These are phyloP conservation scores for Dolichomitus sp. DNA, from an alignment of 2,888 invertebrate genomes.

Conservation along the genomic window DNA sequence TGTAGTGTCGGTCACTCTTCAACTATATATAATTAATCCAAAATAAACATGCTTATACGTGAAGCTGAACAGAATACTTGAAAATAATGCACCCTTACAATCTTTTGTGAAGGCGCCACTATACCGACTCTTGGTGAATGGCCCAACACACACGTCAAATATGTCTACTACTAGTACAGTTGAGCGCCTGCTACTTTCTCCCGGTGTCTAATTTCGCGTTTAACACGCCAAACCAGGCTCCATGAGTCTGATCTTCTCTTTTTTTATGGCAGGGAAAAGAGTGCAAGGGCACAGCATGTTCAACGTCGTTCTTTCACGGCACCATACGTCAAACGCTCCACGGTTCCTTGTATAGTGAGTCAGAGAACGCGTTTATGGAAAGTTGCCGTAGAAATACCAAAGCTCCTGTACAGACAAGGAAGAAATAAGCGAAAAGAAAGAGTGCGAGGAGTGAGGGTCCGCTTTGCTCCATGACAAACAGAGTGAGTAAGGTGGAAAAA, in stretches of 20 bases:
- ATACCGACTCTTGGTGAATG: not conserved
- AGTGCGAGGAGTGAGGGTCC: constrained; percentile 66
- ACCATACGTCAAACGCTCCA: constrained; percentile 72
- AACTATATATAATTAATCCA: not conserved
- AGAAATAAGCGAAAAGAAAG: constrained; percentile 60
- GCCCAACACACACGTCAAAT: not conserved
- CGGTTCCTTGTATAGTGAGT: constrained; percentile 51
- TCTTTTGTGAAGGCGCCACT: constrained; percentile 3
- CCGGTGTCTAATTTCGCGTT: constrained; percentile 71
- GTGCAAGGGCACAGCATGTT: constrained; percentile 50
- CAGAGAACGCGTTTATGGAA: constrained; percentile 48
- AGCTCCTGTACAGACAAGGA: constrained; percentile 38
- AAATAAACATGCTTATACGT: not conserved
- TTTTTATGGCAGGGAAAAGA: constrained; percentile 64
- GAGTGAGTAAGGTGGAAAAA: constrained; percentile 56
- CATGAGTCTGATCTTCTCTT: constrained; percentile 42
- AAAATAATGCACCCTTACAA: not conserved
- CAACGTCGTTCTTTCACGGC: constrained; percentile 74
- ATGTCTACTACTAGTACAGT: not conserved
- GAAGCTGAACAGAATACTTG: not conserved
- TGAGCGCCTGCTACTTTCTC: constrained; percentile 8
- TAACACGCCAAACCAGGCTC: constrained; percentile 68
- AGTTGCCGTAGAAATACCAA: constrained; percentile 34
- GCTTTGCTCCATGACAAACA: constrained; percentile 48
- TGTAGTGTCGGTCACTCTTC: not conserved